These are phyloP conservation scores for Yoshiicerus persimilis DNA, from an alignment of 1,140 invertebrate species.

Conservation along the genomic window DNA sequence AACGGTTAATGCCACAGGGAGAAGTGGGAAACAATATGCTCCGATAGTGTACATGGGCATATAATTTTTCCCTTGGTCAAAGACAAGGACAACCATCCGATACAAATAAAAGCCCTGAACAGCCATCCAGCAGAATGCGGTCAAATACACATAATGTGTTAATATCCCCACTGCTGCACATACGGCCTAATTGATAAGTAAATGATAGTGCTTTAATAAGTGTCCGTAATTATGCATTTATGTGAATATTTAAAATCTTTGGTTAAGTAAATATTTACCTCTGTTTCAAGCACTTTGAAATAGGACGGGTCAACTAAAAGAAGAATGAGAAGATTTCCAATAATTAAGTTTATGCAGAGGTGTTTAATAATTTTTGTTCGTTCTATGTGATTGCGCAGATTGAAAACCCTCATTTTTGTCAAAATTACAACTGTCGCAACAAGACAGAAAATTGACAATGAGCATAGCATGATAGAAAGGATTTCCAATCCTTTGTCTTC, in stretches of 20 bases:
- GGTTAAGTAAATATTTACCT: slow-evolving; percentile 32
- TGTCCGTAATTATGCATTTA: no score
- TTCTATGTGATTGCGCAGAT: no score
- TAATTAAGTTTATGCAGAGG: slow-evolving; percentile 60
- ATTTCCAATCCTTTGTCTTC: slow-evolving; percentile 56
- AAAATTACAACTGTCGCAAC: slow-evolving; percentile 59
- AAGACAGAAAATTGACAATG: slow-evolving; percentile 61
- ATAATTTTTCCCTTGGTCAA: slow-evolving; percentile 41
- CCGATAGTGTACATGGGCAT: slow-evolving; percentile 48
- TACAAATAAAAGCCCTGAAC: slow-evolving; percentile 60
- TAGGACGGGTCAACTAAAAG: slow-evolving; percentile 60
- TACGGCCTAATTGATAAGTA: slow-evolving; percentile 44
- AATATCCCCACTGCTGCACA: slow-evolving; percentile 62
- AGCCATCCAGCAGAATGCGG: slow-evolving; percentile 65
- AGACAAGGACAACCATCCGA: slow-evolving; percentile 53
- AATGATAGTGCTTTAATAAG: no score
- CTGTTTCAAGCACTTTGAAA: slow-evolving; percentile 48
- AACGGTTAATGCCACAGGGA: slow-evolving; percentile 55
- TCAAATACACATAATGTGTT: slow-evolving; percentile 64
- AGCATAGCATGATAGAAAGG: slow-evolving; percentile 61
- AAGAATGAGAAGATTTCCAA: slow-evolving; percentile 63
- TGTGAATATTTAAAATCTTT: neutral
- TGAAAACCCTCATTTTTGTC: slow-evolving; percentile 8
- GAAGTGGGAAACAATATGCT: slow-evolving; percentile 58
- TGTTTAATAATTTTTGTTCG: slow-evolving; percentile 61